Evolutionary conservation across 2,797 vertebrate genomes (phyloP), one percentile per base, ranked within the genome.

Genomic region (Lerista edwardsae): DNA sequence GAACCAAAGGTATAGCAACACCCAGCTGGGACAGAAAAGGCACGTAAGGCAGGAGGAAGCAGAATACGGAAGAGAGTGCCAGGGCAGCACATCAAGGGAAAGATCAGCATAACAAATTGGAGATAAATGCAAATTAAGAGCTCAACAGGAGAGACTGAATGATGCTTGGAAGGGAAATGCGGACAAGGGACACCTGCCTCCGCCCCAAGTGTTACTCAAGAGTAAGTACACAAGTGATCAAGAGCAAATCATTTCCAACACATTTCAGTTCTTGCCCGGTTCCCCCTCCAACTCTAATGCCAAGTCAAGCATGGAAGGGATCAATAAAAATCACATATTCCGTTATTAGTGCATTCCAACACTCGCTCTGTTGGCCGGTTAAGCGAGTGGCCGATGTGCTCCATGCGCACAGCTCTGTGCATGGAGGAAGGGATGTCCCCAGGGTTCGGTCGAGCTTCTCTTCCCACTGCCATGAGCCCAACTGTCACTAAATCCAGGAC

Each of bases 191-290:
- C 44, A 83, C 72, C 86, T 86, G 89, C 89, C 59, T 83, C 87
- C 86, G 87, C 87, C 89, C 91, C 87, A 88, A 84, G 87, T 67
- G 87, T 87, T 89, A 90, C 92, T 92, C 90, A 92, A 93, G 89
- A 88, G 91, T 90, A 93, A 92, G 84, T 92, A 80, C 19, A 31
- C 27, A n/a, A 75, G 88, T 51, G 90, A 91, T 90, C 89, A 92
- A 90, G 89, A 89, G 89, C 79, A 90, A 68, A 90, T 85, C 84
- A 85, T 79, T 81, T 88, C 87, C 0, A 0, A 88, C 77, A 75
- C 87, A 90, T 90, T 89, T 91, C 91, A 82, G 82, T 85, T 84
- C 86, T 41, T 89, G 89, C 88, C 90, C 87, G 61, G 86, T 91
- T 90, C 78, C 88, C n/a, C 85, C 79, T 86, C 84, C 84, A 91